Conservation (phyloP, 2,888 invertebrate genomes). For the Hylaea fasciaria region DNA sequence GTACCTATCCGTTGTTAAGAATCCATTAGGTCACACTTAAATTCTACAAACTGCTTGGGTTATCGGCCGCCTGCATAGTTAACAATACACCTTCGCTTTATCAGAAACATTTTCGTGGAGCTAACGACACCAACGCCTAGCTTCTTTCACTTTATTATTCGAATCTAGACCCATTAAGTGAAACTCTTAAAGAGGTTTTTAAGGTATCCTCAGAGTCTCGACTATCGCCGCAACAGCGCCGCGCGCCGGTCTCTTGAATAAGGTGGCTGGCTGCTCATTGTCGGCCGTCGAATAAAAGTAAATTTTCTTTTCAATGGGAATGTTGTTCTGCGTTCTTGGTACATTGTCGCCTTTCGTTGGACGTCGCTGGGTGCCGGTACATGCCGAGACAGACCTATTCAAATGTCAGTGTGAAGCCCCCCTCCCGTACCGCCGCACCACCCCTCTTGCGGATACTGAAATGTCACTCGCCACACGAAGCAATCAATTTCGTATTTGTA, state of each 20-base stretch:
- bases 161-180: conserved; percentile 40
- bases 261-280: conserved; percentile 64
- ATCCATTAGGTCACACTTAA: conserved; percentile 36
- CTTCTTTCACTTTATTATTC: conserved; percentile 40
- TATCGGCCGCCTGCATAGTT: conserved; percentile 33
- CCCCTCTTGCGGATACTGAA: conserved; percentile 71
- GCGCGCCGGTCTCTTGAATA: conserved; percentile 57
- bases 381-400: conserved; percentile 82
- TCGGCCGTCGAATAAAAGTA: conserved; percentile 72
- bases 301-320: conserved; percentile 81
- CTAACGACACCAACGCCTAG: conserved; percentile 36
- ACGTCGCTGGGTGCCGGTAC: conserved; percentile 80
- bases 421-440: conserved; percentile 50
- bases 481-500: conserved; percentile 85
- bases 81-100: conserved; percentile 41
- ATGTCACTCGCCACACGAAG: conserved; percentile 83
- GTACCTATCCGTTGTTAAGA: conserved; percentile 29
- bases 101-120: conserved; percentile 41
- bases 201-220: conserved; percentile 36
- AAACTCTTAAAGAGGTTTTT: conserved; percentile 41
- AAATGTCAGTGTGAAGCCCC: conserved; percentile 80
- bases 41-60: conserved; percentile 22
- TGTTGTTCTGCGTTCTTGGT: conserved; percentile 75
- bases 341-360: conserved; percentile 82
- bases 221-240: conserved; percentile 35